Evolutionary conservation across 1,140 invertebrate species (phyloP), one percentile per base, ranked within the genome.

Genomic region (Cephus cinctus): DNA sequence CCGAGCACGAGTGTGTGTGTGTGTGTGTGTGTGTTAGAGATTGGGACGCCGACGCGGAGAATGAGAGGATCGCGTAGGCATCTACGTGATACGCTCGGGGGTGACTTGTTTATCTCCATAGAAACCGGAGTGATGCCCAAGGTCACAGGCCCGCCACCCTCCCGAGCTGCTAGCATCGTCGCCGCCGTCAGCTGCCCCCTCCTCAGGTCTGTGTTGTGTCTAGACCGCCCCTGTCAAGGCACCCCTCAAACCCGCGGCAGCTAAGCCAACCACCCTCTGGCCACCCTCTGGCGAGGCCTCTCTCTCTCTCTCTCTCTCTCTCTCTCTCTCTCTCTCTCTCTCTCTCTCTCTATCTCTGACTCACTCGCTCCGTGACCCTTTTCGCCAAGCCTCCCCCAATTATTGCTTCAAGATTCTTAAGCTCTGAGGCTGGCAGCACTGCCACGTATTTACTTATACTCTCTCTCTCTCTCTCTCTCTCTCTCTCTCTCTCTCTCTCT

Each of bases 51-150:
- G 36, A 8, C 8, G 21, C 15, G 18, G 15, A 41, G 23, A 41
- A 25, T 23, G 39, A 41, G 4, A 5, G 9, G 21, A 20, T 39
- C 36, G 18, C 21, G 30, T 11, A 41, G 15, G 2, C 20, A 25
- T 21, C 15, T 25, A 25, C 51, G 40, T 45, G n/a, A n/a, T n/a
- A n/a, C n/a, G n/a, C n/a, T n/a, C 32, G 31, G 43, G 46, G 59
- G 54, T 53, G 54, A 54, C 62, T 62, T 65, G 61, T 68, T 68
- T 68, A 66, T 71, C 65, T 61, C 59, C 55, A 59, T 65, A 57
- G 63, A 65, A 68, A 64, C 59, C 58, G 55, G 53, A 65, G 63
- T 61, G 61, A 68, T 71, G 59, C 58, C 57, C 67, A 71, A 71
- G 67, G 67, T 71, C 68, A 56, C 57, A 59, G 54, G 54, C 48